Evolutionary conservation across 2,888 invertebrate genomes (phyloP), one percentile per base, ranked within the genome.

Genomic region (Lymantria monacha): DNA sequence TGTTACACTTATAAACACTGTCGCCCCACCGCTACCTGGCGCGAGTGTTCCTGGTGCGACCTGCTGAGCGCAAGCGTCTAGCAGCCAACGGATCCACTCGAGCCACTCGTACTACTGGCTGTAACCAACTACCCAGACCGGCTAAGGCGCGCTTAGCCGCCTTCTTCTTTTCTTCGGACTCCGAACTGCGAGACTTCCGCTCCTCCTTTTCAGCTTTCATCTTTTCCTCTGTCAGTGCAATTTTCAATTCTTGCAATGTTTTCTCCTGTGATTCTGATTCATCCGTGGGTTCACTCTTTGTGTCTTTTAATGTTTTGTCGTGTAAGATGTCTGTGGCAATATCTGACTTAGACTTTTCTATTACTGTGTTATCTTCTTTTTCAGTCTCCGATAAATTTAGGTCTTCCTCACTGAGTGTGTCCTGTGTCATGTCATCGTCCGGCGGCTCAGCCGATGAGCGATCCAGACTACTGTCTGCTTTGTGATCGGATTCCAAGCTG

Each of bases 101-200:
- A 73, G 94, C 93, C 62, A 95, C 94, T 10, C 94, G 88, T 63
- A 95, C 94, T 54, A 93, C 93, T 0, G 94, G 94, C 76, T 94
- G 94, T 72, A 93, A 87, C 72, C 93, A 92, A 54, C 73, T 74
- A 53, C 80, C 77, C 44, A 85, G 62, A 9, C 81, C 80, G 36
- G 76, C 79, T 58, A 83, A 49, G 15, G 78, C 72, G 3, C 81
- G 79, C 61, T 76, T 83, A 72, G 74, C 85, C 67, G 74, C 86
- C 68, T 67, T 76, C 46, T 60, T 60, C 51, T 83, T 74, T 5
- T 83, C 85, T 2, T 84, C 85, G n/a, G 69, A 69, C 33, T 80
- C 81, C 2, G 82, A 79, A 12, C 68, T 61, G 2, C 83, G 63
- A 14, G 53, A 76, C 42, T 79, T 62, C 33, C 74, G 75, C 30